Evolutionary conservation across 35 echinoderm and acorn worm genomes (phyloP).

Genomic region (Anneissia japonica): DNA sequence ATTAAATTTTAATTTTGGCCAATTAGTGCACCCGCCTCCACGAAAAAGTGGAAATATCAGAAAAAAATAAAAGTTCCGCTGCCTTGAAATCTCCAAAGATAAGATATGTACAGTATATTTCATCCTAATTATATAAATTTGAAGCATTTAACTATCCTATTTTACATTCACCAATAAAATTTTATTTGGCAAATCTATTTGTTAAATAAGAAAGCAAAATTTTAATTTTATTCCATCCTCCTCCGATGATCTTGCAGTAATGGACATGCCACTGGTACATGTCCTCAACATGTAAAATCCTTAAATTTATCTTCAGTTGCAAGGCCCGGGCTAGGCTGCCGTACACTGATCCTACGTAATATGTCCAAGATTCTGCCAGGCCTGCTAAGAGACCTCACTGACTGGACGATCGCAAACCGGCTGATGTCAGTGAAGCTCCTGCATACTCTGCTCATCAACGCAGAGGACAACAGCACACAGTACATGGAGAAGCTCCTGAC

Average conservation of each 20-base stretch:
- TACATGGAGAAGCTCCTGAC: slow-evolving; percentile 76
- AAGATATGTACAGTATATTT: no score
- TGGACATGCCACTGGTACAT: neutral
- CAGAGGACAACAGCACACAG: slow-evolving; percentile 92
- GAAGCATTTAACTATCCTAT: no score
- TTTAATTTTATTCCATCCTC: neutral
- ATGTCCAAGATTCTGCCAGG: slow-evolving; percentile 95
- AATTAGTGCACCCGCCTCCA: no score
- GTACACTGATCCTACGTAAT: slow-evolving; percentile 79
- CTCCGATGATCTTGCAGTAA: no score
- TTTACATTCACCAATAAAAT: no score
- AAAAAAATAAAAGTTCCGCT: no score
- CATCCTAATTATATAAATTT: no score
- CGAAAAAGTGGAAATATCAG: no score
- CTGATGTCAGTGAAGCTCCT: slow-evolving; percentile 84
- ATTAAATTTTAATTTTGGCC: no score
- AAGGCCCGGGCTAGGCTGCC: slow-evolving; percentile 79
- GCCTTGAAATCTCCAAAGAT: no score
- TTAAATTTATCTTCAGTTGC: slow-evolving; percentile 4
- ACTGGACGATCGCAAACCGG: slow-evolving; percentile 88
- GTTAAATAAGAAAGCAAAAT: neutral
- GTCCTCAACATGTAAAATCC: neutral
- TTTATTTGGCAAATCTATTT: no score
- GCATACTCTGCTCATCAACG: slow-evolving; percentile 59
- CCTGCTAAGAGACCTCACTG: slow-evolving; percentile 65